Base-by-base conservation (phyloP, 1,140 invertebrate species). In the Calliphora vicina region DNA sequence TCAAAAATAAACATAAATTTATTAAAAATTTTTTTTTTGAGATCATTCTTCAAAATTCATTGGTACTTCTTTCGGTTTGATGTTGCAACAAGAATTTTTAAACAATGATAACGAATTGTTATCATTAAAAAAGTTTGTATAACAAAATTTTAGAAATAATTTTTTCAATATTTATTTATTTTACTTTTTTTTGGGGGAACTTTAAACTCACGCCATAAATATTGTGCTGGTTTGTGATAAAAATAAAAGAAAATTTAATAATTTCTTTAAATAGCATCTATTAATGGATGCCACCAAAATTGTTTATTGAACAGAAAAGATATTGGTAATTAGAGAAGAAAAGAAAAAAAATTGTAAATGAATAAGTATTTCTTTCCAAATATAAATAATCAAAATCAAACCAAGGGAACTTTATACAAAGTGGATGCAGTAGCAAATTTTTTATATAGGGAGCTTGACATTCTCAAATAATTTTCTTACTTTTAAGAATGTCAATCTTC, bases 261-360 rank as follows among this genome's bases (percentile, higher is more conserved):
- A 35, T 35, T n/a, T n/a, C n/a, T n/a, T n/a, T n/a, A n/a, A n/a
- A n/a, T n/a, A n/a, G n/a, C n/a, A n/a, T n/a, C n/a, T n/a, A n/a
- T n/a, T n/a, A n/a, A n/a, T n/a, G n/a, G n/a, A 67, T 67, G 61
- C n/a, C n/a, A 23, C 23, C 61, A 25, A 67, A 67, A 67, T 25
- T 74, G 20, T 20, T 73, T 25, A 82, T 43, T 82, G 43, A 80
- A 71, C 20, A 80, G 1, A 72, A 80, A 26, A 83, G 45, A 83
- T 80, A 83, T 78, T 80, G 76, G 82, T 83, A 83, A 50, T 50
- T 17, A n/a, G 25, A 71, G n/a, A 26, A 10, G 26, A 42, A 0
- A 67, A 67, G 25, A 27, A 17, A 35, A 35, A 8, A 35, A 35
- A 35, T 5, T 10, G 10, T n/a, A 35, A 35, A 35, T 35, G 29